Evolutionary conservation across 2,113 vertebrate genomes (phyloP).

Genomic region (Prinia subflava): DNA sequence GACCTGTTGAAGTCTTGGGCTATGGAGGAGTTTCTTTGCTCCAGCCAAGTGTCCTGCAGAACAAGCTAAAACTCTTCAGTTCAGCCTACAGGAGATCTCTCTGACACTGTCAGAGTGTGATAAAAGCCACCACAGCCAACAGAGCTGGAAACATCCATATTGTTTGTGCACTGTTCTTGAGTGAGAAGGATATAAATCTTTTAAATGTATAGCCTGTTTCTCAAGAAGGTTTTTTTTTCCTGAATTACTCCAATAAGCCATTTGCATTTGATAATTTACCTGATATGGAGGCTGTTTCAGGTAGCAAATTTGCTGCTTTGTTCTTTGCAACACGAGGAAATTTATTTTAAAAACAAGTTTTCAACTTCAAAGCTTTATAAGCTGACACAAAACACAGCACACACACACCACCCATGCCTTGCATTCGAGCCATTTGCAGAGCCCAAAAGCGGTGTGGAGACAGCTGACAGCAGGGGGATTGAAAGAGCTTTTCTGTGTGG

Average conservation of each 20-base stretch:
- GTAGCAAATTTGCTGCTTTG: constrained; percentile 15
- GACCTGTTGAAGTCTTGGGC: not conserved
- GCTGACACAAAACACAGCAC: not conserved
- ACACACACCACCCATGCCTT: not conserved
- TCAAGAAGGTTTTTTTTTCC: not conserved
- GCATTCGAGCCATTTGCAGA: not conserved
- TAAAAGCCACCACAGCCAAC: not conserved
- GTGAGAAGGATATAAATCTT: not conserved
- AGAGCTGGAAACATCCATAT: not conserved
- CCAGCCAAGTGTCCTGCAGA: not conserved
- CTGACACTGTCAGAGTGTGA: not conserved
- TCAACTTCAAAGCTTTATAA: constrained; percentile 23
- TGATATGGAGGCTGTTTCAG: not conserved
- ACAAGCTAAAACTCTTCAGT: not conserved
- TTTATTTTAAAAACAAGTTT: constrained; percentile 12
- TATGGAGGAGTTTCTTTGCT: not conserved
- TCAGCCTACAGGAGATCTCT: not conserved
- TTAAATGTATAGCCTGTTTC: not conserved
- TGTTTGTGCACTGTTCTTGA: not conserved
- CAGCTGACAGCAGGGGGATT: not conserved
- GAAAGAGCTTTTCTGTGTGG: constrained; percentile 13
- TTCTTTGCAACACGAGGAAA: not conserved
- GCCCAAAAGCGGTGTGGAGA: not conserved
- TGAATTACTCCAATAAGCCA: not conserved
- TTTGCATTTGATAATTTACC: not conserved